phyloP scores from a whole-genome alignment of 2,113 vertebrate species.

The Leptobrachium ailaonicum region DNA sequence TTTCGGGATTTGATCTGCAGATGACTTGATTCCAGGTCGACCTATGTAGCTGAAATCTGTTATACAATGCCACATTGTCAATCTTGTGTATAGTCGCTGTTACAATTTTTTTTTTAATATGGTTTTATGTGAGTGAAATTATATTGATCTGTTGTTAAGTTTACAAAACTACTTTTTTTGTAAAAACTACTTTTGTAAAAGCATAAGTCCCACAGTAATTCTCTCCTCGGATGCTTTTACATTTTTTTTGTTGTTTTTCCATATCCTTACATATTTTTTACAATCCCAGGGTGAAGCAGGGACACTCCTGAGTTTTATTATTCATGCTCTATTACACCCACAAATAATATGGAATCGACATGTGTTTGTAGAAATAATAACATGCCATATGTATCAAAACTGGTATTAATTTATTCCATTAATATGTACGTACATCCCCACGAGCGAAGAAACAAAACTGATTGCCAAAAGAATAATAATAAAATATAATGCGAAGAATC shows the following conservation, averaged over 20 bases:
- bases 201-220: too few relatives aligned
- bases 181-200: too few relatives aligned
- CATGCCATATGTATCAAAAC: conserved; percentile 44
- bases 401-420: conserved; percentile 9
- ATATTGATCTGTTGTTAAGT: too few relatives aligned
- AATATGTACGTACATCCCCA: conserved; percentile 14
- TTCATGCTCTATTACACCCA: conserved; percentile 34
- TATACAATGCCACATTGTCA: too few relatives aligned
- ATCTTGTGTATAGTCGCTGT: too few relatives aligned
- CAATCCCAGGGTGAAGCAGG: conserved; percentile 26
- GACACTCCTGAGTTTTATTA: conserved; percentile 41
- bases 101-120: too few relatives aligned
- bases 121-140: too few relatives aligned
- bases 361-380: conserved; percentile 37
- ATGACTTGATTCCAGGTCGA: too few relatives aligned
- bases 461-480: not conserved
- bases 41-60: too few relatives aligned
- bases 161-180: too few relatives aligned
- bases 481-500: not conserved
- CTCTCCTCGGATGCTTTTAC: too few relatives aligned
- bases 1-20: too few relatives aligned
- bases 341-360: conserved; percentile 46
- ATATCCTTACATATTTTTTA: conserved; percentile 11
- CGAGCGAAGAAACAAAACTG: not conserved
- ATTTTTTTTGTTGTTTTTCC: not conserved